Percentiles rank a stretch among this genome's conserved stretches.
These are phyloP conservation scores for Hyperopisus bebe DNA, from an alignment of 2,113 vertebrate species.

Conservation along the genomic window DNA sequence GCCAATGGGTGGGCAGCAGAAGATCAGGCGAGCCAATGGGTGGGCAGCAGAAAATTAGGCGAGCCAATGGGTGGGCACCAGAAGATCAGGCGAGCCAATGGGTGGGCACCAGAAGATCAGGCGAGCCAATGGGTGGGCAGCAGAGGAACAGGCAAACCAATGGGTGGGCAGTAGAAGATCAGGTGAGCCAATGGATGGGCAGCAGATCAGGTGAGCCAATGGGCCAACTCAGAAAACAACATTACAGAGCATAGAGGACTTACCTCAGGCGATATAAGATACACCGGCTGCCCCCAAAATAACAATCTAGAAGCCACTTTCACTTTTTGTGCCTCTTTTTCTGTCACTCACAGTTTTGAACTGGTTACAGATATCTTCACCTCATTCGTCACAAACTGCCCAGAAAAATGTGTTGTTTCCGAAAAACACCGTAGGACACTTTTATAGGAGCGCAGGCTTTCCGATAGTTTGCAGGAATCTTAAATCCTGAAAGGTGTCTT, in stretches of 20 bases:
- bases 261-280: not conserved
- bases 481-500: not conserved
- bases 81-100: no score
- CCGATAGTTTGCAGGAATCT: not conserved
- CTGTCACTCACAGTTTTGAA: not conserved
- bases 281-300: not conserved
- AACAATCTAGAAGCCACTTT: not conserved
- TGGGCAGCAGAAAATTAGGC: no score
- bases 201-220: not conserved
- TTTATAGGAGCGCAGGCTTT: not conserved
- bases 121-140: no score
- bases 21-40: not conserved
- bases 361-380: not conserved
- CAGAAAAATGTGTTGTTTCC: not conserved
- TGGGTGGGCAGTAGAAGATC: not conserved
- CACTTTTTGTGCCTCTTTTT: not conserved
- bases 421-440: not conserved
- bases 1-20: no score
- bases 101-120: no score
- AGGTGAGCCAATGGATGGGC: no score
- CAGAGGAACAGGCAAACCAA: no score
- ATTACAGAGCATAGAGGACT: not conserved
- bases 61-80: not conserved
- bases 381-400: not conserved
- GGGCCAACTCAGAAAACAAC: not conserved